Evolutionary conservation across 64 coral and sea anemone genomes (phyloP).

Genomic region (Dendronephthya gigantea): DNA sequence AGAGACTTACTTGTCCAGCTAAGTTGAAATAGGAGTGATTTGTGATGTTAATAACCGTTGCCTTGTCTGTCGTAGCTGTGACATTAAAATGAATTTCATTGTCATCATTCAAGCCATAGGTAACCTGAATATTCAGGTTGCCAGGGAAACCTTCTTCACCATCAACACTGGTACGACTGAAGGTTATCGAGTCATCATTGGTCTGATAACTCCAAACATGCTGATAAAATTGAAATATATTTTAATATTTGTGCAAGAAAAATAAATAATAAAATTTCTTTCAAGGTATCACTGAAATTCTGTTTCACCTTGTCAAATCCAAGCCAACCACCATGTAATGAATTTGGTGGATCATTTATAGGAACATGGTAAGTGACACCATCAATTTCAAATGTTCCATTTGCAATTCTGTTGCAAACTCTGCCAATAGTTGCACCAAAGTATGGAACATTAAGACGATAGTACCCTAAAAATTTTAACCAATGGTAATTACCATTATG

Average conservation of each 20-base stretch:
- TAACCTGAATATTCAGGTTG: slow-evolving; percentile 45
- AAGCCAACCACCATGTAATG: slow-evolving; percentile 61
- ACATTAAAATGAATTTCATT: slow-evolving; percentile 70
- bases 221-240: slow-evolving; percentile 1
- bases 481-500: no score
- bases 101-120: slow-evolving; percentile 49
- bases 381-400: slow-evolving; percentile 69
- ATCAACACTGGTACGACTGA: slow-evolving; percentile 56
- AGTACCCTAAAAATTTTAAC: slow-evolving; percentile 49
- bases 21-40: slow-evolving; percentile 94
- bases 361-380: slow-evolving; percentile 50
- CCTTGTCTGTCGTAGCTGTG: slow-evolving; percentile 46
- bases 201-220: slow-evolving; percentile 36
- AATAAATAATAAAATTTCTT: no score
- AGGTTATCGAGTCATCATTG: slow-evolving; percentile 37
- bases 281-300: not conserved
- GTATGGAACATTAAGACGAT: slow-evolving; percentile 39
- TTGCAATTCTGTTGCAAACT: slow-evolving; percentile 82
- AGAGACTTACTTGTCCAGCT: slow-evolving; percentile 63
- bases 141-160: slow-evolving; percentile 79
- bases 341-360: slow-evolving; percentile 65
- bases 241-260: no score
- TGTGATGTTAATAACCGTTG: slow-evolving; percentile 71
- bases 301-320: slow-evolving; percentile 56
- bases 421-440: slow-evolving; percentile 76